A percentile compares a stretch with the other conserved stretches of the same genome.
Evolutionary conservation across 2,797 vertebrate species (phyloP).

Genomic region (Pipistrellus kuhlii): DNA sequence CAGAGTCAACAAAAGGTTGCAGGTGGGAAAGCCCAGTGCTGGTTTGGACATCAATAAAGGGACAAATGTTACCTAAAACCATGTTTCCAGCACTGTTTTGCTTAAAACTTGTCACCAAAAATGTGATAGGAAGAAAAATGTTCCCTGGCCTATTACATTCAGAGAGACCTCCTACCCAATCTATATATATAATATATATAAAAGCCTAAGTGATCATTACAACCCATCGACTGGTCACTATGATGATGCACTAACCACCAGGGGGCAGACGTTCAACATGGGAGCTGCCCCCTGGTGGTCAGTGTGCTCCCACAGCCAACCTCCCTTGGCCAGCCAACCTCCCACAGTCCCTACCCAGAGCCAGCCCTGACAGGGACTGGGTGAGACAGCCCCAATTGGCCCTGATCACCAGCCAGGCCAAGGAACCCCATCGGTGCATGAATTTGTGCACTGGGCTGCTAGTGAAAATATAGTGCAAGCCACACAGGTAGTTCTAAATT

Average conservation of each 20-base stretch:
- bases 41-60: neutral
- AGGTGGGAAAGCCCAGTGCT: neutral
- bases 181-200: too few species aligned
- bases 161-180: neutral
- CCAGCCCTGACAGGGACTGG: too few species aligned
- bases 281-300: too few species aligned
- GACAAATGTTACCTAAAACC: neutral
- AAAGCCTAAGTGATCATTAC: too few species aligned
- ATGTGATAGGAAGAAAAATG: neutral
- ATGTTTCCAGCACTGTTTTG: neutral
- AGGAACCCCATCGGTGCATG: too few species aligned
- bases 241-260: too few species aligned
- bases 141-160: neutral
- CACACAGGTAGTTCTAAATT: neutral
- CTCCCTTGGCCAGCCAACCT: too few species aligned
- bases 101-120: neutral
- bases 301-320: too few species aligned
- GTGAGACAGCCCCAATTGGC: too few species aligned
- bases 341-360: neutral
- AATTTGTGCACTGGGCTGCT: too few species aligned
- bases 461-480: neutral
- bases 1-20: neutral
- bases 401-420: too few species aligned
- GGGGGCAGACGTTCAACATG: too few species aligned
- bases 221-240: rapidly evolving